A percentile compares a stretch with the other conserved stretches of the same genome.
Evolutionary conservation across 2,113 vertebrate species (phyloP).

Genomic region (Lampris incognitus): DNA sequence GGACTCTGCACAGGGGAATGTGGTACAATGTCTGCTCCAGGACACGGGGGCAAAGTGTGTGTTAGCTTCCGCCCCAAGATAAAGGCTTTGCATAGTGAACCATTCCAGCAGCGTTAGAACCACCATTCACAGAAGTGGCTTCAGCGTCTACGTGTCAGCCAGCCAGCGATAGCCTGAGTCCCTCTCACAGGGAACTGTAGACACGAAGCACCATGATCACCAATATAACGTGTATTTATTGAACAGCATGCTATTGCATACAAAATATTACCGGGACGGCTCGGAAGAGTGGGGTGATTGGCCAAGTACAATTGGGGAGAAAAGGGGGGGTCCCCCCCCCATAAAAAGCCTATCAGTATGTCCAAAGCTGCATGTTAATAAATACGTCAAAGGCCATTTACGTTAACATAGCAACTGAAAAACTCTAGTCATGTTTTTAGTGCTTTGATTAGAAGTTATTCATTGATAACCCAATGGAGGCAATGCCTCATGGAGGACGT

Average conservation of each 20-base stretch:
- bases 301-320: too few species aligned
- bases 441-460: neutral
- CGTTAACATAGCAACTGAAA: neutral
- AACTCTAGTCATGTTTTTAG: too few species aligned
- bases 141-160: neutral
- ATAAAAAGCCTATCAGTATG: neutral
- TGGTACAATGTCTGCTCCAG: constrained; percentile 50
- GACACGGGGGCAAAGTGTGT: constrained; percentile 59
- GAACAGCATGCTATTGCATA: too few species aligned
- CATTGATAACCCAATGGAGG: neutral
- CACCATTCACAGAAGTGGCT: neutral
- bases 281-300: too few species aligned
- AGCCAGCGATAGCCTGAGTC: neutral
- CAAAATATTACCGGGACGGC: too few species aligned
- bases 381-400: neutral
- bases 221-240: too few species aligned
- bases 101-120: constrained; percentile 3
- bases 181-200: neutral
- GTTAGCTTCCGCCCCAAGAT: constrained; percentile 37
- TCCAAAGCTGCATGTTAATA: neutral
- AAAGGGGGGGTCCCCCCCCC: too few species aligned
- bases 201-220: neutral
- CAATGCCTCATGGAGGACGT: too few species aligned
- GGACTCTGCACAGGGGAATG: constrained; percentile 50
- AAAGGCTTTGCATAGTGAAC: constrained; percentile 40